Conservation (phyloP, 2,888 invertebrate species). For the Acleris sparsana region DNA sequence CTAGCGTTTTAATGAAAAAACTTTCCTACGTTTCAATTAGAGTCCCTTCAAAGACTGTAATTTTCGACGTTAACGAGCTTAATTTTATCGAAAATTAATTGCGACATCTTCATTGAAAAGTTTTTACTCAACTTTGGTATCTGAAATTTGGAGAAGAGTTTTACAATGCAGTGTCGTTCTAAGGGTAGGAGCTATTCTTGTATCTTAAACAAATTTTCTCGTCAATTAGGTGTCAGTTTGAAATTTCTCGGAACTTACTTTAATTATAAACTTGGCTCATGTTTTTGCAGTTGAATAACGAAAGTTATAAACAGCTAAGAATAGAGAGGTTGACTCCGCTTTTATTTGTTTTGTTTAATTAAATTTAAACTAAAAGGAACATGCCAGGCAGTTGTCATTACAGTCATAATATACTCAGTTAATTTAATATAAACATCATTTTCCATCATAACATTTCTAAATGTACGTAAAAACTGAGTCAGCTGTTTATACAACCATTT, state of each 20-base stretch:
- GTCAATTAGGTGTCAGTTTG: constrained; percentile 26
- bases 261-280: constrained; percentile 28
- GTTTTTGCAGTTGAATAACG: constrained; percentile 20
- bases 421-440: no score
- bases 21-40: constrained; percentile 38
- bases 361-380: no score
- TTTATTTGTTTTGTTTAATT: no score
- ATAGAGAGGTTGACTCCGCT: not conserved
- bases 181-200: constrained; percentile 14
- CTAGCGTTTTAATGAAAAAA: constrained; percentile 37
- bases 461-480: no score
- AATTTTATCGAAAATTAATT: constrained; percentile 42
- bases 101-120: constrained; percentile 40
- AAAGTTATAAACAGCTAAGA: not conserved
- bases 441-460: no score
- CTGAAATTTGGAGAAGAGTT: constrained; percentile 36
- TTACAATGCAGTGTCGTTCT: constrained; percentile 34
- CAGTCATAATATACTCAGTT: no score
- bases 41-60: constrained; percentile 38
- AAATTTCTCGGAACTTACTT: constrained; percentile 31
- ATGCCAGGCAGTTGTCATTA: no score
- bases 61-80: constrained; percentile 40
- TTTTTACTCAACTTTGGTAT: constrained; percentile 38
- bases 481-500: no score
- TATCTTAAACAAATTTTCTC: constrained; percentile 31